Evolutionary conservation across 2,113 vertebrate species (phyloP), one percentile per base, ranked within the genome.

Genomic region (Columba janthina): DNA sequence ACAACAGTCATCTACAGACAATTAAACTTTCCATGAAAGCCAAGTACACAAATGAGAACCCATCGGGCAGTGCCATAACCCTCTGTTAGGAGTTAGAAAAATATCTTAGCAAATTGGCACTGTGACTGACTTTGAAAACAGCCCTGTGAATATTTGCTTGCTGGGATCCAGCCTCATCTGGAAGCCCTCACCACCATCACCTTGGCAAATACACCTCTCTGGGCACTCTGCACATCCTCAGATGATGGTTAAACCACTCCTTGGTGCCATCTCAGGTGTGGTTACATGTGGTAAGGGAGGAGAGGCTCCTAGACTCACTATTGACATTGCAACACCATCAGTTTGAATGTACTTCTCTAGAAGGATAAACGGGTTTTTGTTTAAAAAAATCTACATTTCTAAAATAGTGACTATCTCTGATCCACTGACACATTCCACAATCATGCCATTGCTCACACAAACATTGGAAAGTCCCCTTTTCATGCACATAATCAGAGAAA

Each of bases 401-500:
- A 50, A 75, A 91, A 22, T 24, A 36, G 14, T 17, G 10, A 7
- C 22, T 40, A 4, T 15, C 44, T 56, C 29, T 85, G 34, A 69
- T 53, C 46, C 51, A 51, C 51, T 46, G 67, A 57, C 31, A 36
- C 1, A 0, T 28, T 72, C 56, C 77, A 70, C 38, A n/a, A 17
- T 24, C 9, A 2, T 31, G 15, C 9, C 58, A 29, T 1, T 61
- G 56, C 77, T 89, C 62, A 85, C 31, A 72, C 31, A 66, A 78
- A 65, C 32, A 20, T 8, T 15, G 26, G n/a, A 51, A 87, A 25
- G 3, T 67, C 26, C 24, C 34, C 6, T 74, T 75, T 60, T 15
- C 1, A 0, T 22, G 38, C 48, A 20, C 0, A 0, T 5, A 62
- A 57, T 19, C 54, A 79, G 48, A 61, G 62, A 91, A 79, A 48